Conservation (phyloP, 2,888 invertebrate species). For the Bibio marci region DNA sequence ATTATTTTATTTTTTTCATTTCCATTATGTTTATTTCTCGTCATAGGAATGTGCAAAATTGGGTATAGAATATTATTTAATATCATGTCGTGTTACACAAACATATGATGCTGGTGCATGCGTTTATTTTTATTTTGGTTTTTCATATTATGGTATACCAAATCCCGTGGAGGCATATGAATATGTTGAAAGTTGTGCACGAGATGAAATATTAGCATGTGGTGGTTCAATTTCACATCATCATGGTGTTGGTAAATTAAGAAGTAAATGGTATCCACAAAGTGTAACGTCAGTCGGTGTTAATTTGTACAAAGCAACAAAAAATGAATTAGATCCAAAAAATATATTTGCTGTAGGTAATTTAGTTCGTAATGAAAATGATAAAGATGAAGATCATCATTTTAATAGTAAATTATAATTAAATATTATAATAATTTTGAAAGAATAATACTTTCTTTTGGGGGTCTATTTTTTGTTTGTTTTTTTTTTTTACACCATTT, state of each 20-base stretch:
- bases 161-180: constrained; percentile 72
- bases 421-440: too few species aligned
- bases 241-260: constrained; percentile 88
- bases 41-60: constrained; percentile 37
- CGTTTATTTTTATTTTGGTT: constrained; percentile 87
- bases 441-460: too few species aligned
- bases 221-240: constrained; percentile 81
- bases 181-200: constrained; percentile 68
- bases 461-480: too few species aligned
- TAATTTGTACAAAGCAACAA: constrained; percentile 62
- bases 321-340: constrained; percentile 75
- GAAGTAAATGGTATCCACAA: constrained; percentile 70
- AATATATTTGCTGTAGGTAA: constrained; percentile 90
- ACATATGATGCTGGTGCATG: constrained; percentile 96
- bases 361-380: constrained; percentile 25
- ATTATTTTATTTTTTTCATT: too few species aligned
- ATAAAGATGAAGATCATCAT: background rate
- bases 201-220: constrained; percentile 80
- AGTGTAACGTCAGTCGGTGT: constrained; percentile 74
- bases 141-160: constrained; percentile 41
- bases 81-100: constrained; percentile 82
- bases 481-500: too few species aligned
- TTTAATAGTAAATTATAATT: too few species aligned
- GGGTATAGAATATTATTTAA: constrained; percentile 42
- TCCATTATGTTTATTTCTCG: background rate